A percentile compares a stretch with the other conserved stretches of the same genome.
Conservation (phyloP, 2,113 vertebrate species). For the Synodontis membranacea region DNA sequence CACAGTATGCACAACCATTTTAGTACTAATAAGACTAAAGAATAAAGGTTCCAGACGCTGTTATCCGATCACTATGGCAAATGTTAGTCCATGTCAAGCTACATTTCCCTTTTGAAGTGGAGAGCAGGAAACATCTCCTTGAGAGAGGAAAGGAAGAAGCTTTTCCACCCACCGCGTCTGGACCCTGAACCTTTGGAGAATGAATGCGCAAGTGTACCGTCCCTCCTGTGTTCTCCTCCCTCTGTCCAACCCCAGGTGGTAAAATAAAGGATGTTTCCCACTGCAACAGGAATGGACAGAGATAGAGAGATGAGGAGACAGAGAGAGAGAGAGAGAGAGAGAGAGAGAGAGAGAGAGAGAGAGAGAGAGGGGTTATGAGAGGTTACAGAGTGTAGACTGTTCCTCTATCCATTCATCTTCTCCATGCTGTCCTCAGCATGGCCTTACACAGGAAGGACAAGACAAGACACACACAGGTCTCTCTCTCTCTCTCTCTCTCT, state of each 20-base stretch:
- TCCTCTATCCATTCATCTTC: constrained; percentile 62
- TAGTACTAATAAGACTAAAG: neutral
- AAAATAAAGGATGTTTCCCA: constrained; percentile 43
- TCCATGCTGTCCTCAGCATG: constrained; percentile 68
- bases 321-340: constrained; percentile 64
- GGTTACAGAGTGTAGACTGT: constrained; percentile 46
- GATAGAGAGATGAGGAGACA: neutral
- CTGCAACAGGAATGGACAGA: constrained; percentile 12
- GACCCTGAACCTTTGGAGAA: constrained; percentile 28
- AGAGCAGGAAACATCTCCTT: constrained; percentile 44
- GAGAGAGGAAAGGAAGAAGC: constrained; percentile 22
- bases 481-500: constrained; percentile 31
- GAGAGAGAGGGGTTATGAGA: constrained; percentile 9
- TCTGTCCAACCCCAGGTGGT: constrained; percentile 28
- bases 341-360: constrained; percentile 78
- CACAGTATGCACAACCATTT: neutral
- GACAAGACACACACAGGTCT: constrained; percentile 51
- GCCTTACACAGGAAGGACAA: constrained; percentile 76
- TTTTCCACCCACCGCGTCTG: constrained; percentile 22
- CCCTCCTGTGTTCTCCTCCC: constrained; percentile 26
- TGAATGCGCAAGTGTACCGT: neutral
- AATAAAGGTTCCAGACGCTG: neutral
- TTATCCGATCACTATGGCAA: neutral
- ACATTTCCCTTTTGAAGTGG: constrained; percentile 43
- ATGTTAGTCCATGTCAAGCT: constrained; percentile 1